Evolutionary conservation across 2,888 invertebrate genomes (phyloP).

Genomic region (Tinea trinotella): DNA sequence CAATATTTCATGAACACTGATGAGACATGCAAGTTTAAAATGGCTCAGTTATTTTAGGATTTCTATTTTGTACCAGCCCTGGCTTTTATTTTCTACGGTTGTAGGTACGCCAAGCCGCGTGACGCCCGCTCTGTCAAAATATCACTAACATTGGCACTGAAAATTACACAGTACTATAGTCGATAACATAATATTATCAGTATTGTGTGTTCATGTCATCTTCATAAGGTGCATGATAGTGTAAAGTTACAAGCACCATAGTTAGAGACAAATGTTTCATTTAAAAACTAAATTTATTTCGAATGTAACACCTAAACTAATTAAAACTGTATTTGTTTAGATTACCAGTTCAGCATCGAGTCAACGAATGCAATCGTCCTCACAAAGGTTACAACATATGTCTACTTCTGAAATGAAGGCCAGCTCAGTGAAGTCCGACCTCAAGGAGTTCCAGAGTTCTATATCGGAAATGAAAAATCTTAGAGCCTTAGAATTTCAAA

Average conservation of each 20-base stretch:
- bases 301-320: background rate
- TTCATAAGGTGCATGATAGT: too few species aligned
- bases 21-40: constrained; percentile 13
- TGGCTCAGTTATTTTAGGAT: constrained; percentile 43
- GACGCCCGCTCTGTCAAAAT: constrained; percentile 53
- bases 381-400: constrained; percentile 67
- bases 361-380: constrained; percentile 73
- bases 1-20: constrained; percentile 1
- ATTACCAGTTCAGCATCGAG: constrained; percentile 70
- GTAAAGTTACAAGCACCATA: too few species aligned
- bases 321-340: constrained; percentile 34
- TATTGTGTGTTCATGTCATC: too few species aligned
- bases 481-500: constrained; percentile 59
- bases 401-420: constrained; percentile 84
- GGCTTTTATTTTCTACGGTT: constrained; percentile 52
- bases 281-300: too few species aligned
- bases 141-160: constrained; percentile 65
- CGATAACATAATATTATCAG: constrained; percentile 58
- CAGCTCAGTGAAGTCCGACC: constrained; percentile 85
- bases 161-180: constrained; percentile 48
- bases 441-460: constrained; percentile 84
- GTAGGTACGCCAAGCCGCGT: constrained; percentile 64
- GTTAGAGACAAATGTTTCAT: too few species aligned
- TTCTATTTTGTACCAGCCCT: constrained; percentile 56
- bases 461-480: constrained; percentile 90